Evolutionary conservation across 2,797 vertebrate species (phyloP).

Genomic region (Heliangelus exortis): DNA sequence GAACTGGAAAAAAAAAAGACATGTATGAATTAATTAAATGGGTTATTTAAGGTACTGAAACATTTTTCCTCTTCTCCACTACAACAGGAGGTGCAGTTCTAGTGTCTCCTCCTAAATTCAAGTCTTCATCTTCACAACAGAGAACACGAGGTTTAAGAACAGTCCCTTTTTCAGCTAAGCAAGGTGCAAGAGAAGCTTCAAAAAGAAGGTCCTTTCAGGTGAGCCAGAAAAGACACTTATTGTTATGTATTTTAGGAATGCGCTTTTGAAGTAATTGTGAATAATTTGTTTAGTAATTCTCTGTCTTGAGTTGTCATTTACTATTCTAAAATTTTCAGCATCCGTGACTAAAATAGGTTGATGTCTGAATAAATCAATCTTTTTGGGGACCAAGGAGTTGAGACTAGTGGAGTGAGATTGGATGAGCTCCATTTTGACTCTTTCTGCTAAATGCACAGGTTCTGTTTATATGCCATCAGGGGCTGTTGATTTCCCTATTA

Average conservation of each 20-base stretch:
- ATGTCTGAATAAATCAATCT: not conserved
- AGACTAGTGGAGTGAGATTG: not conserved
- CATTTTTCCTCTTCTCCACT: constrained; percentile 1
- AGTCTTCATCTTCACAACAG: constrained; percentile 56
- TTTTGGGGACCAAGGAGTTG: not conserved
- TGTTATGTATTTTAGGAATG: constrained; percentile 12
- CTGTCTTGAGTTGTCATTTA: not conserved
- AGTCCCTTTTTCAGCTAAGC: constrained; percentile 48
- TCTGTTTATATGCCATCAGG: not conserved
- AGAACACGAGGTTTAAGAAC: constrained; percentile 63
- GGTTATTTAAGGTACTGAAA: not conserved
- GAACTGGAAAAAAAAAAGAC: not conserved
- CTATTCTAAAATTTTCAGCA: not conserved
- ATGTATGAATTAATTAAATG: not conserved
- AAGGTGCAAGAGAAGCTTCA: constrained; percentile 32
- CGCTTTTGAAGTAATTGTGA: not conserved
- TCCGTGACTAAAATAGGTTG: not conserved
- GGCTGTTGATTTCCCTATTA: not conserved
- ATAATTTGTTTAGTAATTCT: not conserved
- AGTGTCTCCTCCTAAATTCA: constrained; percentile 80
- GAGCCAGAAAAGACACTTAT: not conserved
- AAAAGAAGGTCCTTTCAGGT: constrained; percentile 66
- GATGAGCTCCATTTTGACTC: not conserved
- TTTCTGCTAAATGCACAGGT: not conserved
- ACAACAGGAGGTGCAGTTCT: constrained; percentile 81